Conservation (phyloP, 2,113 vertebrate species). For the Hyla sarda region DNA sequence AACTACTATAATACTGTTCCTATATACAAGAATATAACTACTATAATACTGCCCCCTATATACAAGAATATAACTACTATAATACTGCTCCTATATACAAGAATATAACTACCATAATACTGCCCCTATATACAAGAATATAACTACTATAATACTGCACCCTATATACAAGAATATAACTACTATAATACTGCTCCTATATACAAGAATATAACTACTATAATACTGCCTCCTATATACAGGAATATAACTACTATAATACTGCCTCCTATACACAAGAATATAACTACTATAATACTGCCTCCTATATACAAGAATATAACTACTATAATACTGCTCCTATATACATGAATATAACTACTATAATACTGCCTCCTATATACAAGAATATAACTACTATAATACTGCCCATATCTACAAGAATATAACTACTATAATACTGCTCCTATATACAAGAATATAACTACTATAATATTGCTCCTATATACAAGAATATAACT, state of each 20-base stretch:
- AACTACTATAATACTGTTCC: slow-evolving; percentile 1
- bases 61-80: slow-evolving; percentile 13
- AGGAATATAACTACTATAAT: neutral
- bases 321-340: neutral
- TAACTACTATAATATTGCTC: neutral
- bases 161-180: no score
- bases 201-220: no score
- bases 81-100: neutral
- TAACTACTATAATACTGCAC: no score
- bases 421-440: slow-evolving; percentile 18
- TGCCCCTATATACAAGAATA: neutral
- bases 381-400: slow-evolving; percentile 9
- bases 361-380: neutral
- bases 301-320: neutral
- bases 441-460: neutral
- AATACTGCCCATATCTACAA: neutral
- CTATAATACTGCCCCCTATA: neutral
- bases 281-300: no score
- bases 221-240: neutral
- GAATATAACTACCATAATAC: slow-evolving; percentile 6
- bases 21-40: neutral
- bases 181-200: no score
- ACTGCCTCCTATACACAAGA: no score
- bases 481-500: neutral
- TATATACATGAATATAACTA: slow-evolving; percentile 14